Percentiles rank a stretch among this genome's conserved stretches.
phyloP scores from a whole-genome alignment of 2,888 invertebrate genomes.

The Salpingus planirostris region DNA sequence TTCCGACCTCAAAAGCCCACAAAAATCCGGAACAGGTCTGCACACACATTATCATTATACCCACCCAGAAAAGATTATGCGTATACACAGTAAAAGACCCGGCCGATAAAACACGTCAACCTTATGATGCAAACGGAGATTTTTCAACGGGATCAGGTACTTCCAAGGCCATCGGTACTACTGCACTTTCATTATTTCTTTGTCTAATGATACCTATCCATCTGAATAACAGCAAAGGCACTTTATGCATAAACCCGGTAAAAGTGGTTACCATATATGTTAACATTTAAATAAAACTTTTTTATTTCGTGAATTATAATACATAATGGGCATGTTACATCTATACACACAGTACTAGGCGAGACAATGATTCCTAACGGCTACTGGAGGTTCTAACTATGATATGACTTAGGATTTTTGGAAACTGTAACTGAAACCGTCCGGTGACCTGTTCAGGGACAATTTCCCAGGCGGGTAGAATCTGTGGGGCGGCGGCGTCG shows the following conservation, averaged over 20 bases:
- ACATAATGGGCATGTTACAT: slow-evolving; percentile 8
- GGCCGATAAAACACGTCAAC: slow-evolving; percentile 9
- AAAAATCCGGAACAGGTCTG: too few relatives aligned
- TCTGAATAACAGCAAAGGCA: too few relatives aligned
- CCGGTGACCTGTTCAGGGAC: slow-evolving; percentile 76
- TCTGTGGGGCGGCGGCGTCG: slow-evolving; percentile 62
- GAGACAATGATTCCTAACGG: slow-evolving; percentile 6
- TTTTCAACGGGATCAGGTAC: slow-evolving; percentile 18
- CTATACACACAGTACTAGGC: slow-evolving; percentile 3
- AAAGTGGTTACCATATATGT: too few relatives aligned
- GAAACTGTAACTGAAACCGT: slow-evolving; percentile 81
- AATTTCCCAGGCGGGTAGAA: slow-evolving; percentile 82
- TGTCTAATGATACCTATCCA: slow-evolving; percentile 6
- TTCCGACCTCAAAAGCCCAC: too few relatives aligned
- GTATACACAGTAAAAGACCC: too few relatives aligned
- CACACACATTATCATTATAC: too few relatives aligned
- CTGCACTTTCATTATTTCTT: slow-evolving; percentile 20
- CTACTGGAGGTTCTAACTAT: slow-evolving; percentile 1
- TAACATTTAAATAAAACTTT: slow-evolving; percentile 13
- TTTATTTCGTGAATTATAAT: slow-evolving; percentile 12
- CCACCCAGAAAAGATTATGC: too few relatives aligned
- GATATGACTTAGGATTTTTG: slow-evolving; percentile 48
- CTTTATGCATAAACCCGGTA: too few relatives aligned
- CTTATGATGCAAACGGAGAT: slow-evolving; percentile 19
- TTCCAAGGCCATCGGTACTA: slow-evolving; percentile 18